Percentiles rank a stretch among this genome's conserved stretches.
Evolutionary conservation across 1,140 invertebrate species (phyloP).

Genomic region (Globodera rostochiensis): DNA sequence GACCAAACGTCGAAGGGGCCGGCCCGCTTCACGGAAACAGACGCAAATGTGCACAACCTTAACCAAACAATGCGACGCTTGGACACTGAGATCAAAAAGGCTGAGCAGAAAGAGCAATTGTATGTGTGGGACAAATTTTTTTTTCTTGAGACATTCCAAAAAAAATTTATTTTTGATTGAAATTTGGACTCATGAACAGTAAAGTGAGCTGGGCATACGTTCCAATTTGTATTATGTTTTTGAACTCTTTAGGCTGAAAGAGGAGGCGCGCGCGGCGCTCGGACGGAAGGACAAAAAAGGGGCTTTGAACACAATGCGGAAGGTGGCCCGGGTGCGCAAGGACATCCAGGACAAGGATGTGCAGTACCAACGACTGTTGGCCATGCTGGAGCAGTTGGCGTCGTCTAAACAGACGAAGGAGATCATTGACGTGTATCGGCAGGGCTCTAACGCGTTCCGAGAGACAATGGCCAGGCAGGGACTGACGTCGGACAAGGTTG

Average conservation of each 20-base stretch:
- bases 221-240: too few species aligned
- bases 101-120: constrained; percentile 41
- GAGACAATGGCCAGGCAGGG: constrained; percentile 53
- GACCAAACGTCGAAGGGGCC: constrained; percentile 54
- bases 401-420: constrained; percentile 60
- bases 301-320: constrained; percentile 48
- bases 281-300: constrained; percentile 51
- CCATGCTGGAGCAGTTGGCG: constrained; percentile 57
- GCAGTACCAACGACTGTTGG: constrained; percentile 54
- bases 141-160: background rate
- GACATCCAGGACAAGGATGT: constrained; percentile 63
- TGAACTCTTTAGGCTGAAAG: constrained; percentile 1
- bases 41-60: constrained; percentile 61
- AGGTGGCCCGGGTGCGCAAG: constrained; percentile 57
- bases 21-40: constrained; percentile 58
- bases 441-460: constrained; percentile 59
- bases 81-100: constrained; percentile 51
- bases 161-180: constrained; percentile 8
- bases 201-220: too few species aligned
- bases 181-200: too few species aligned
- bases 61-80: constrained; percentile 49
- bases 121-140: background rate
- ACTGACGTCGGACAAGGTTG: constrained; percentile 57
- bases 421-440: constrained; percentile 57
- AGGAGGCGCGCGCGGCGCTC: constrained; percentile 49